Percentiles rank a stretch among this genome's conserved stretches.
These are phyloP conservation scores for Gymnosoma rotundatum DNA, from an alignment of 2,888 invertebrate species.

Conservation along the genomic window DNA sequence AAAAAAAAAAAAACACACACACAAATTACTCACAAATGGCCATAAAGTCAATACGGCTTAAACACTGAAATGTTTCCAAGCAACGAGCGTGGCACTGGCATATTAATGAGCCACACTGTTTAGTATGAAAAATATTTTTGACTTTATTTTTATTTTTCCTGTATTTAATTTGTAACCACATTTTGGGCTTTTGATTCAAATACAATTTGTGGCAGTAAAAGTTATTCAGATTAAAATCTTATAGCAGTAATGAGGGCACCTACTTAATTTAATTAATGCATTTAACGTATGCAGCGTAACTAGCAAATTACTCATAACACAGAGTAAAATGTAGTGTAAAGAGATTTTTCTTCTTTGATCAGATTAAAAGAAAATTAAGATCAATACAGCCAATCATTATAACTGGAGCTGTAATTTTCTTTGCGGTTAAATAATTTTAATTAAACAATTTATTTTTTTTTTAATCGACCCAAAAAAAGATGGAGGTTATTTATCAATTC, in stretches of 20 bases:
- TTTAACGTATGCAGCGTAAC: neutral
- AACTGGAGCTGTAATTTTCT: no score
- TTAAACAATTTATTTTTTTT: no score
- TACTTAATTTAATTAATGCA: constrained; percentile 16
- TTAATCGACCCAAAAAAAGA: no score
- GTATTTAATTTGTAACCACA: neutral
- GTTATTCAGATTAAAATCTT: constrained; percentile 13
- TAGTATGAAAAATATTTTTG: neutral
- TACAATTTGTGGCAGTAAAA: constrained; percentile 11
- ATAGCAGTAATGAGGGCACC: neutral
- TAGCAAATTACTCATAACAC: neutral
- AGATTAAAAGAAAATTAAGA: neutral
- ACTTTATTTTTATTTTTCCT: neutral
- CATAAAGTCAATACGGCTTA: constrained; percentile 33
- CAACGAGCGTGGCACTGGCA: constrained; percentile 27
- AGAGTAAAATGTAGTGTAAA: neutral
- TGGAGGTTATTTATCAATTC: no score
- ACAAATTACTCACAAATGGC: constrained; percentile 1
- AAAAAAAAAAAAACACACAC: no score
- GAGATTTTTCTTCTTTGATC: constrained; percentile 9
- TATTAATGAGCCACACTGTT: constrained; percentile 33
- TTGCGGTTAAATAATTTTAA: no score
- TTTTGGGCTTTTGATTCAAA: neutral
- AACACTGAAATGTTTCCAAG: constrained; percentile 8
- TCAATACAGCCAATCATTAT: no score